Percentiles rank a stretch among this genome's conserved stretches.
Conservation (phyloP, 1,140 invertebrate species). For the Metaphire vulgaris region DNA sequence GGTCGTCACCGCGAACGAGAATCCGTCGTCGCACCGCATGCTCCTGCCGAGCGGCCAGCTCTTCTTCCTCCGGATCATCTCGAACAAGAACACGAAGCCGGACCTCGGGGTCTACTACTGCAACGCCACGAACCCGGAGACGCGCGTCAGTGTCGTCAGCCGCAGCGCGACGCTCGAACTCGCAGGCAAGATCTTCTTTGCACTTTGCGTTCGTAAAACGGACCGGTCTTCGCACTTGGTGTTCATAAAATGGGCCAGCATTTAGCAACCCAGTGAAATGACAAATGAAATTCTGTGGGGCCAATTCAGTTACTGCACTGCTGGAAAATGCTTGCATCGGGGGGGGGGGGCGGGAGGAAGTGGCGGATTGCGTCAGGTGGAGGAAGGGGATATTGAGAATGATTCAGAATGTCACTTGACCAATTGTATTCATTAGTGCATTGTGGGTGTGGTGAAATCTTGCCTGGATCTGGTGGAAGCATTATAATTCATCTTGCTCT, state of each 20-base stretch:
- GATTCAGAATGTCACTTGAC: too few species aligned
- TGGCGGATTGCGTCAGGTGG: too few species aligned
- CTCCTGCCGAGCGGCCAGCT: slow-evolving; percentile 77
- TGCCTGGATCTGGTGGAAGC: too few species aligned
- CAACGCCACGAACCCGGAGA: slow-evolving; percentile 76
- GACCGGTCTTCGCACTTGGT: neutral
- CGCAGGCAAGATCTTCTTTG: slow-evolving; percentile 55
- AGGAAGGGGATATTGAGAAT: too few species aligned
- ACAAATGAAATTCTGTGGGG: too few species aligned
- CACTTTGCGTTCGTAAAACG: neutral
- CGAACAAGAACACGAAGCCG: slow-evolving; percentile 39
- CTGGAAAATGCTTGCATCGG: too few species aligned
- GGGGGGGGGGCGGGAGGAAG: too few species aligned
- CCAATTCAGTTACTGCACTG: too few species aligned
- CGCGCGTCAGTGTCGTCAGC: slow-evolving; percentile 71
- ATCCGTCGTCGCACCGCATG: slow-evolving; percentile 64
- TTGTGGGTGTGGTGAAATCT: too few species aligned
- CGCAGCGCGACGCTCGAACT: slow-evolving; percentile 87
- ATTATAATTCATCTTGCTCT: too few species aligned
- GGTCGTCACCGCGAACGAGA: slow-evolving; percentile 59
- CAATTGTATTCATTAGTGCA: too few species aligned
- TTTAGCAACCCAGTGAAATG: too few species aligned
- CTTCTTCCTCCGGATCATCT: neutral
- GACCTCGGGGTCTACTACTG: slow-evolving; percentile 69
- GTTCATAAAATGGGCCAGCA: neutral